Evolutionary conservation across 2,113 vertebrate genomes (phyloP), one percentile per base, ranked within the genome.

Genomic region (Psittacara wagleri): DNA sequence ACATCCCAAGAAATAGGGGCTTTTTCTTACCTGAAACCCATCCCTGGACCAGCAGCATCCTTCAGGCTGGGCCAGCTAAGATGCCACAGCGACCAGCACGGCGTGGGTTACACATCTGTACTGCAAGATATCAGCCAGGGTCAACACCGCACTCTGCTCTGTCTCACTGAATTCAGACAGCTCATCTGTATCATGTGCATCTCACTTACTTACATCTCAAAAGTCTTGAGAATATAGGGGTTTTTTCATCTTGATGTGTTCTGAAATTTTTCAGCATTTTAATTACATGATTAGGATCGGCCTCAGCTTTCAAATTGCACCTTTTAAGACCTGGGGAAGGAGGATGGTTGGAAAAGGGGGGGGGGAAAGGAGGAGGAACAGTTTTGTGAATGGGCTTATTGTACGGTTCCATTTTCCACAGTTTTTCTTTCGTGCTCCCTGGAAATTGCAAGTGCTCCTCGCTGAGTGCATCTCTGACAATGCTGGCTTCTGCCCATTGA

Each of bases 81-180:
- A 17, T 63, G n/a, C 17, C 17, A 39, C 54, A 35, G 41, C 22
- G 72, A 24, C 62, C 37, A 29, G 29, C 20, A 2, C 11, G 25
- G 25, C 5, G 7, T 43, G 35, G 51, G 44, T 67, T 76, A 39
- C 39, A 54, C 13, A 0, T 4, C 20, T 0, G 0, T 24, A 31
- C 44, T 39, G 52, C n/a, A 28, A 37, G n/a, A 7, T 43, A 55
- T 52, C 2, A 4, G 39, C 46, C 39, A 55, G 17, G 46, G n/a
- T 37, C 43, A 27, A 5, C 31, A 20, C 9, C 37, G 19, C 2
- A 0, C 17, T 25, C 43, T 39, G 68, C 24, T 67, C n/a, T 51
- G 20, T 19, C 28, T 39, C 59, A 17, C 25, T 20, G 48, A 41
- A 48, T 33, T 90, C 23, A 76, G 46, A 37, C 44, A 48, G 23